Evolutionary conservation across 2,797 vertebrate genomes (phyloP), one percentile per base, ranked within the genome.

Genomic region (Smutsia temminckii): DNA sequence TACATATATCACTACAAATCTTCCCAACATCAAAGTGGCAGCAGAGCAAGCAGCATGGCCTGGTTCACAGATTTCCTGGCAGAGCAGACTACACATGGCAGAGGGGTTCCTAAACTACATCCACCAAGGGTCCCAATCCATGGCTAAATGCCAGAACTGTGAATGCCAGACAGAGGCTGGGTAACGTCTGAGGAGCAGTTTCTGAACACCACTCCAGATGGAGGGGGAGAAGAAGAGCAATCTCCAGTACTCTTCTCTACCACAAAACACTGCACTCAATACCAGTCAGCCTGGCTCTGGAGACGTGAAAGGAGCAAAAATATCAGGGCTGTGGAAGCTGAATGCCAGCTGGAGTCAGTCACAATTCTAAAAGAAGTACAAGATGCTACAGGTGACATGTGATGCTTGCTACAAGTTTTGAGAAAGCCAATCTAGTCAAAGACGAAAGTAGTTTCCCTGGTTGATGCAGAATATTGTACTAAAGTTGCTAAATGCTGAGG

Each of bases 391-490:
- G 83, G 77, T 83, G 20, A n/a, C 13, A 64, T 20, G 40, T 29
- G 37, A 53, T 1, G 11, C 40, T 61, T 74, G 25, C 17, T 72
- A 0, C 18, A 75, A 71, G 37, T 88, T 92, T 80, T 21, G 13
- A 85, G 69, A 86, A 93, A 25, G 27, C 66, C 72, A 71, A 91
- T 77, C 37, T 40, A 86, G 46, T n/a, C 59, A 51, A 64, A 96
- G 37, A 23, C 5, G 7, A 93, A 91, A 0, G 72, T 16, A 40
- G 32, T 51, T 81, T 75, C 53, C 40, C 59, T 46, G 18, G 51
- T 21, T 71, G 55, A n/a, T 4, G n/a, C 59, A 69, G 32, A 85
- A 9, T 37, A 74, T 32, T 34, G 69, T 34, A 96, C 77, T n/a
- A 57, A 46, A 57, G 80, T 18, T 49, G 59, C 16, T 74, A 63